Evolutionary conservation across 2,888 invertebrate genomes (phyloP), one percentile per base, ranked within the genome.

Genomic region (Dioctria rufipes): DNA sequence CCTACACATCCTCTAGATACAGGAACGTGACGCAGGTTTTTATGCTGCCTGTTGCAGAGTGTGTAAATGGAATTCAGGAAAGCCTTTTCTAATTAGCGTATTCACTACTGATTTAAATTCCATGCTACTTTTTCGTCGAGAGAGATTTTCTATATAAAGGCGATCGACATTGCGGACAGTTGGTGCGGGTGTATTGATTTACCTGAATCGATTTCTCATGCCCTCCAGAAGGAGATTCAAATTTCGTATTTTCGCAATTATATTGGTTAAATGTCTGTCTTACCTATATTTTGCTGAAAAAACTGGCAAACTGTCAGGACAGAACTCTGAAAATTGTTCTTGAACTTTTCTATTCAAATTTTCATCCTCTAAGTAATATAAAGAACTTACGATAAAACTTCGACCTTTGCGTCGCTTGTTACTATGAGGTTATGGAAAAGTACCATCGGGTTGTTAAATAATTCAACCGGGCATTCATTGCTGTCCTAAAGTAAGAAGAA

Each of bases 321-420:
- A 5, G 65, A 42, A 75, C 42, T 51, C 46, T 61, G 42, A 4
- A 60, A 75, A 75, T 60, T 60, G 58, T 75, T 75, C 43, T 60
- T 75, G 75, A 75, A 75, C 61, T 58, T 46, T 65, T 40, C 75
- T 75, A 75, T 75, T 60, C 75, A 75, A 75, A 75, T 75, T 75
- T 73, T 75, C 25, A 13, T 75, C 60, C 61, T 13, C 51, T 25
- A 25, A 25, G 25, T 25, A 25, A 25, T 25, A 25, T 25, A 25
- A 25, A 46, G n/a, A 75, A 60, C 60, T 43, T 60, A 60, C 25
- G 39, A 71, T 8, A 42, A 75, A 42, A 40, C 43, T 58, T 42
- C 42, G 75, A 42, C 60, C 75, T 71, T 54, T 51, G 40, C 37
- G 75, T 75, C n/a, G 42, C 13, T 43, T 8, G 46, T 8, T 60